Base-by-base conservation (phyloP, 2,113 vertebrate species). In the Actenoides lindsayi region DNA sequence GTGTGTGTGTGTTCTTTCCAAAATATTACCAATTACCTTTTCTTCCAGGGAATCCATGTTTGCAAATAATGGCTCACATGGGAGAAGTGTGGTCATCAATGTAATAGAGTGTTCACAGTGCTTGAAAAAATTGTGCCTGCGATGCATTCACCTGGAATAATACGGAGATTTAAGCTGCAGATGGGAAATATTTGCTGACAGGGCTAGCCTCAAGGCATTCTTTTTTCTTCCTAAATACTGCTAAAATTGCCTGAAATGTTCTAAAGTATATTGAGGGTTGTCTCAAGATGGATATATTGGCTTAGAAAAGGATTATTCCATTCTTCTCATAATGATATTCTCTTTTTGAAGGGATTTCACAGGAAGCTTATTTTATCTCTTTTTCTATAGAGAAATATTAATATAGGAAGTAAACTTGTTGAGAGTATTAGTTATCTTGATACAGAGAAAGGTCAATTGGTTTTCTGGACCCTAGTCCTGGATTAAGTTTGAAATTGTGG, bases 151-250 rank as follows among this genome's bases (percentile, higher is more conserved):
- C 54, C 76, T 93, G 80, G 93, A 93, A 94, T 90, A 95, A 90
- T 71, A 62, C 15, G 74, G 89, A 86, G 80, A 83, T 79, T 83
- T 82, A 93, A 93, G 59, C 21, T 80, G 75, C 89, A 89, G 93
- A 84, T 67, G 50, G 83, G 84, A 94, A 89, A 96, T 92, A 93
- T 16, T 79, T 96, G 57, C 92, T 96, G 90, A 78, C 85, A 76
- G 50, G 42, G 13, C 80, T 90, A 67, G 78, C 83, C 80, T 81
- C 53, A 30, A 93, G 89, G 90, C 46, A 1, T 94, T 88, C 64
- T 89, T 89, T 92, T 85, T 64, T 39, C 30, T 88, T 90, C 39
- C 33, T 85, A 70, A 93, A 92, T 80, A 68, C 48, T 95, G 87
- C 77, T 93, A 91, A 90, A 92, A 92, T 84, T 64, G 19, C 81